phyloP scores from a whole-genome alignment of 2,113 vertebrate genomes.

The Corynorhinus townsendii region DNA sequence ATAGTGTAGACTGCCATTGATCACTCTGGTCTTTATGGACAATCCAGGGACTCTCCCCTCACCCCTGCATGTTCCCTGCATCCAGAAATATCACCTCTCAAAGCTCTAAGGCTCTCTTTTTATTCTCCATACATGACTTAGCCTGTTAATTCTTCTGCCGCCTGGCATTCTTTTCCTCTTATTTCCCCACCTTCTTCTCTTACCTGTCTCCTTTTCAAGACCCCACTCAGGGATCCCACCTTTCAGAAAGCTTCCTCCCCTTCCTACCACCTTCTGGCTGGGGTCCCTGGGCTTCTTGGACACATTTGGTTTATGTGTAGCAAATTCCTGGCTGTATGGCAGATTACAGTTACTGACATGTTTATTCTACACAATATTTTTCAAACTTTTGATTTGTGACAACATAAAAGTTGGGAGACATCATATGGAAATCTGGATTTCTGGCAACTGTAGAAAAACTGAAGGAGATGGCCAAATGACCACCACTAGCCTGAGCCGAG shows the following conservation, averaged over 20 bases:
- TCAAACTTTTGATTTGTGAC: background rate
- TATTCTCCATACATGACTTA: background rate
- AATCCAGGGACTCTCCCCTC: background rate
- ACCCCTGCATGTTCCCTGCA: background rate
- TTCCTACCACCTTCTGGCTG: background rate
- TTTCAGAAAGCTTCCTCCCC: background rate
- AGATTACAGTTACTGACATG: background rate
- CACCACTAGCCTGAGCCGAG: background rate
- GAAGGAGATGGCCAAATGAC: background rate
- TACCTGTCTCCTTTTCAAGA: background rate
- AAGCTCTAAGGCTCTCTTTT: background rate
- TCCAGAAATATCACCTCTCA: background rate
- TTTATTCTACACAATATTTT: background rate
- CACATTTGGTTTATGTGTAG: background rate
- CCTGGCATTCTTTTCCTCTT: background rate
- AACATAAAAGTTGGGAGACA: background rate
- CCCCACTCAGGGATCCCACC: background rate
- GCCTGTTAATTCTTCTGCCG: background rate
- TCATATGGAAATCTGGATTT: background rate
- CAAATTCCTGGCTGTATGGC: background rate
- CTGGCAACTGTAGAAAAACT: background rate
- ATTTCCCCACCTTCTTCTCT: background rate
- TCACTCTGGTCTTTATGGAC: background rate
- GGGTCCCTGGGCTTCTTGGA: background rate
- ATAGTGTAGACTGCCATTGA: background rate